Base-by-base conservation (phyloP, 2,113 vertebrate genomes). In the Pygathrix nemaeus region DNA sequence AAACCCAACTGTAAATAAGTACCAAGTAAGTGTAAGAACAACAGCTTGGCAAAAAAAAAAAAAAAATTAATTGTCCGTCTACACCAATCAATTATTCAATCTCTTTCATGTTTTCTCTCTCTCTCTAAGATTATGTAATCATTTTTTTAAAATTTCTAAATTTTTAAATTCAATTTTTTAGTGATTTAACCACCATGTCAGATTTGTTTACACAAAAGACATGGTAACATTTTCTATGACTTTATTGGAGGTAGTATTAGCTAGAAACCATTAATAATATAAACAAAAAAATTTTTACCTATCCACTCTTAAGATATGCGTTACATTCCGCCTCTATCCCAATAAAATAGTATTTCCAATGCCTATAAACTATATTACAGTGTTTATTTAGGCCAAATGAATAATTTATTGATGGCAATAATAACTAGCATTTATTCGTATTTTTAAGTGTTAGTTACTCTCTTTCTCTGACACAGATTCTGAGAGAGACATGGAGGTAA, bases 241-340 rank as follows among this genome's bases (percentile, higher is more conserved):
- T 94, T 89, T 82, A 27, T 93, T 55, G 52, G n/a, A 70, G 40
- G 27, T 3, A 59, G 35, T 48, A 66, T 95, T 79, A 83, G 32
- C 59, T 85, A 82, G 72, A 68, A 96, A 93, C 78, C 57, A 88
- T 79, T 85, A 73, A 85, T 18, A 78, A 12, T 57, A 94, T 50
- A 95, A 82, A 90, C 68, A 93, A 80, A 90, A 45, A 57, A 40
- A 76, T n/a, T 88, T 86, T 48, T 14, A 30, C 59, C 30, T 45
- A 73, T 48, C 45, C 81, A n/a, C 57, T 95, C 23, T 88, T 64
- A 91, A 93, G 38, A 32, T 20, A 61, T 14, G 2, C 11, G 40
- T 72, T n/a, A 35, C 2, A 23, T 73, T 95, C 91, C 59, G 80
- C 40, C 48, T 90, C 52, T 82, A 13, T 68, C 18, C 25, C 43